Evolutionary conservation across 2,113 vertebrate genomes (phyloP), one percentile per base, ranked within the genome.

Genomic region (Ploceus nigricollis): DNA sequence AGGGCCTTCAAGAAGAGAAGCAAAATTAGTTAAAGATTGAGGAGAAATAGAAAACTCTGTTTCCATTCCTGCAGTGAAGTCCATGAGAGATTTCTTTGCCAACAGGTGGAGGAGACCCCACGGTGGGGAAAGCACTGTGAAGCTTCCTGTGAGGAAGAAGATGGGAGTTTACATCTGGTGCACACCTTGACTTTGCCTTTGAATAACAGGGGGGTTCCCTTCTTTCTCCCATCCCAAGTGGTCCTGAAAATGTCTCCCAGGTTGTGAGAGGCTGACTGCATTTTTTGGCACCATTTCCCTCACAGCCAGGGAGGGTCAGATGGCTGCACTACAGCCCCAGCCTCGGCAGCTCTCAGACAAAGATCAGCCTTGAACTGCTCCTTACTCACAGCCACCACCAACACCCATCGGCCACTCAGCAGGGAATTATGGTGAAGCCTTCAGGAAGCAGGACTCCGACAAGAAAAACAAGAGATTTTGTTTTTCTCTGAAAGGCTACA

Each of bases 201-300:
- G n/a, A 2, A 0, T 53, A 48, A 40, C 2, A 15, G 2, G 1
- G 27, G 18, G 1, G 3, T 37, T 70, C 33, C 60, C 56, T 70
- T 54, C 57, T 16, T 27, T 60, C 23, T 81, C 45, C 11, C 15
- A n/a, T 53, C 40, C 20, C 9, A 63, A 64, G 48, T 0, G 0
- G 57, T 56, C 48, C 63, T 83, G 81, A 89, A 63, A 60, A 45
- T 7, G 16, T 57, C 35, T 51, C 58, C 65, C 14, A 64, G 40
- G 20, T 1, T 0, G 0, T 37, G 37, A 81, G 40, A 77, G 16
- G 15, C 37, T 25, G 23, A 13, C 13, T 3, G 0, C 0, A 0
- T 42, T 64, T 69, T 22, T 40, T 0, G 0, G 54, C 45, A 64
- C n/a, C 8, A 7, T 15, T 57, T 61, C 37, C 37, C 68, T 42